These are phyloP conservation scores for Chiloscyllium plagiosum DNA, from an alignment of 2,113 vertebrate genomes.

Conservation along the genomic window DNA sequence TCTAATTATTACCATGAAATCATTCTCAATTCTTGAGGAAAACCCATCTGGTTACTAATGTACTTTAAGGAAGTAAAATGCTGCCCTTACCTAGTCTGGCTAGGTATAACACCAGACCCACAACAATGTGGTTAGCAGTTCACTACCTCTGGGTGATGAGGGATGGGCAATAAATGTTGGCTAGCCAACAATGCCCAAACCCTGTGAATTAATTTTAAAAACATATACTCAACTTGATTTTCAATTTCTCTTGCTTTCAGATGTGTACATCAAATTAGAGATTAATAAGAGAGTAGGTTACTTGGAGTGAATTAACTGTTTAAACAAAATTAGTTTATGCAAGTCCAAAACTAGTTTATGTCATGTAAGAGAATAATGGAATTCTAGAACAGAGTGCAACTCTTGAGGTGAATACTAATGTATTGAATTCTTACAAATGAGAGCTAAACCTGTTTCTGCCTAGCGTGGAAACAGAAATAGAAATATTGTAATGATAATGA, in stretches of 20 bases:
- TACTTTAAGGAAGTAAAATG: no score
- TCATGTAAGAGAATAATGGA: neutral
- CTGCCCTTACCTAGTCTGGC: no score
- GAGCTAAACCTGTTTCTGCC: neutral
- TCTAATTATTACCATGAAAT: no score
- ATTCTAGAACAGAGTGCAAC: neutral
- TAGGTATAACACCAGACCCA: no score
- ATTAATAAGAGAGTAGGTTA: neutral
- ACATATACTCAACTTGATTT: neutral
- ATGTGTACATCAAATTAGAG: neutral
- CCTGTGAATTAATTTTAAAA: no score
- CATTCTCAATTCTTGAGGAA: no score
- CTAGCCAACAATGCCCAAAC: no score
- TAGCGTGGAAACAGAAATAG: neutral
- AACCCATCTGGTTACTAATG: no score
- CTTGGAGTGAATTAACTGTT: neutral
- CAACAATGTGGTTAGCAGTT: no score
- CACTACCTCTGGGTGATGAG: no score
- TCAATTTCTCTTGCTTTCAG: neutral
- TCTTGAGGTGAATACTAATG: neutral
- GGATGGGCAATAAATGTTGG: no score
- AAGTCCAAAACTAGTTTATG: neutral
- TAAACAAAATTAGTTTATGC: neutral
- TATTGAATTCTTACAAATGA: neutral
- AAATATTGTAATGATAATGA: neutral